Base-by-base conservation (phyloP, 2,888 invertebrate genomes). In the Epiblema foenella region DNA sequence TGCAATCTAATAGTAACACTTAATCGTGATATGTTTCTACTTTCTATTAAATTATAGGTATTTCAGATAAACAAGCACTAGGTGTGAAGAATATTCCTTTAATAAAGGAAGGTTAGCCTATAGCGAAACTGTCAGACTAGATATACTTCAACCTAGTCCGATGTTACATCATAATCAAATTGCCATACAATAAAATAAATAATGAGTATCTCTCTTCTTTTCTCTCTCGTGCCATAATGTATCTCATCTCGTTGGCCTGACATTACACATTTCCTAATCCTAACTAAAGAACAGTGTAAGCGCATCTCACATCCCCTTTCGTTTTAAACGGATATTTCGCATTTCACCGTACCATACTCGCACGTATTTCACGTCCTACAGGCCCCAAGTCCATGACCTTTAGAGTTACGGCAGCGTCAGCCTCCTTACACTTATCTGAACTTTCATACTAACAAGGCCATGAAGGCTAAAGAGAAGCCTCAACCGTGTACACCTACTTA, bases 391-490 rank as follows among this genome's bases (percentile, higher is more conserved):
- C 72, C 65, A 46, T 42, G 71, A 56, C 64, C 68, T 60, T 52
- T 54, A 42, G 58, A 51, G 51, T 65, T 64, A 66, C 59, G 67
- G 58, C 68, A 56, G 68, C 37, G 49, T 52, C 65, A 71, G 71
- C 76, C 76, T 69, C 64, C 63, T 76, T 76, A 62, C 70, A 65
- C 59, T 56, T 52, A 72, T 73, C 20, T 69, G 62, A 56, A 68
- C 69, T 73, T 76, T 75, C 73, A 58, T 70, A 49, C 17, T 62
- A 76, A 69, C 75, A 76, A 73, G 75, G 72, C 56, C 68, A 69
- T 42, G 46, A 24, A 67, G 60, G 66, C 57, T 33, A 33, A 39
- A 20, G 42, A 60, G 18, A 39, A 60, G n/a, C 29, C 39, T 62
- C 15, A 33, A 33, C 57, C 33, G 39, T 60, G 54, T 54, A 33